A percentile compares a stretch with the other conserved stretches of the same genome.
Conservation (phyloP, 2,888 invertebrate species). For the Trypoxylon attenuatum region DNA sequence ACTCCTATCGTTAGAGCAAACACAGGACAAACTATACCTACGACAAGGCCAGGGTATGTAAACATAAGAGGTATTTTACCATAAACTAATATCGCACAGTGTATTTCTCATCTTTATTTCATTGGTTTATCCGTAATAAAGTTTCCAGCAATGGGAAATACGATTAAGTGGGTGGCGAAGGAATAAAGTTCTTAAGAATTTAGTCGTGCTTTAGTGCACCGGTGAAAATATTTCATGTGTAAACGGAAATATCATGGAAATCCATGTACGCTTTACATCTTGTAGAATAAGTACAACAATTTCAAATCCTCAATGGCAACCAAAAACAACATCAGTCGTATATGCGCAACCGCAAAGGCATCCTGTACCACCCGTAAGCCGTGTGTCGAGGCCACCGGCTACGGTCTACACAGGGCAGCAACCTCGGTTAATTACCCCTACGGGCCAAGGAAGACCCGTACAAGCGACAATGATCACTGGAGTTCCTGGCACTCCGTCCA, state of each 20-base stretch:
- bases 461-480: slow-evolving; percentile 70
- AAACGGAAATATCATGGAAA: background rate
- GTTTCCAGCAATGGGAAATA: too few species aligned
- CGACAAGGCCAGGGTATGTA: slow-evolving; percentile 65
- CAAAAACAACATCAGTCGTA: slow-evolving; percentile 67
- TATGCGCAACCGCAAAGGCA: slow-evolving; percentile 70
- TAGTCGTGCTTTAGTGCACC: background rate
- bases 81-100: too few species aligned
- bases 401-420: slow-evolving; percentile 64
- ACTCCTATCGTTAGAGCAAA: slow-evolving; percentile 74
- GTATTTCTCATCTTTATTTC: too few species aligned
- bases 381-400: slow-evolving; percentile 63
- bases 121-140: too few species aligned
- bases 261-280: slow-evolving; percentile 4
- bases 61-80: too few species aligned
- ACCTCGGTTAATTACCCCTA: slow-evolving; percentile 64
- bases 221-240: background rate
- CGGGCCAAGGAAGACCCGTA: slow-evolving; percentile 64
- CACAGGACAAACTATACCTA: slow-evolving; percentile 66
- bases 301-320: slow-evolving; percentile 68
- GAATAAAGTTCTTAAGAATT: too few species aligned
- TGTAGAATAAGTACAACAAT: slow-evolving; percentile 64
- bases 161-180: too few species aligned
- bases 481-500: slow-evolving; percentile 65
- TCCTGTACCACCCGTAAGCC: slow-evolving; percentile 64